Evolutionary conservation across 2,113 vertebrate genomes (phyloP), one percentile per base, ranked within the genome.

Genomic region (Dicrurus megarhynchus): DNA sequence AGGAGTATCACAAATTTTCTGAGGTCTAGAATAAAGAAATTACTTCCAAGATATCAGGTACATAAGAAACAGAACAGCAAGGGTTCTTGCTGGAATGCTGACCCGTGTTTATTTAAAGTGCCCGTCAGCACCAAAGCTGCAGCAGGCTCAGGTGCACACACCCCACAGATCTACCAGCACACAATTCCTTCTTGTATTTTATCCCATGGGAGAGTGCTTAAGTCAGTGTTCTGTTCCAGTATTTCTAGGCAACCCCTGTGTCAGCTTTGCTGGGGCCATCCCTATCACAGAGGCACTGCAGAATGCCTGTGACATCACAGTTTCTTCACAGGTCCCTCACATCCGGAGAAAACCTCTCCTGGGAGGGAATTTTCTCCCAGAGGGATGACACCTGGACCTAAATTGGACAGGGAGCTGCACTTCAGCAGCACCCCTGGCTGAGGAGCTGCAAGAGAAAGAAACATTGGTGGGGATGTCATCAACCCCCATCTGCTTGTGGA

Each of bases 31-130:
- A 77, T 2, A 6, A 35, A 73, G 8, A 26, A 20, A 46, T 44
- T 35, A 24, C 74, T 87, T 87, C 3, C 7, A n/a, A 91, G 59
- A 2, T 15, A 57, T 46, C 16, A 57, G 44, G 32, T n/a, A 20
- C 4, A 9, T 35, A 14, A 30, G 33, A 55, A 69, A 60, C 19
- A 33, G 3, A 74, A 8, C 9, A 52, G 49, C 1, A 18, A 16
- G 41, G 33, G 37, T 12, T 74, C n/a, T 21, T 28, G 7, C 32
- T 4, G 3, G 41, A 79, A 52, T 7, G 8, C 15, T 15, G 21
- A 19, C 26, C 20, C 3, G 1, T 7, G 11, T 18, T 52, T 16
- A 33, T 57, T 47, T 41, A 4, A n/a, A 3, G 0, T 13, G 28
- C 11, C 57, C 2, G 1, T 39, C n/a, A 55, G 35, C 49, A 20